Base-by-base conservation (phyloP, 2,113 vertebrate genomes). In the Channa maculata region DNA sequence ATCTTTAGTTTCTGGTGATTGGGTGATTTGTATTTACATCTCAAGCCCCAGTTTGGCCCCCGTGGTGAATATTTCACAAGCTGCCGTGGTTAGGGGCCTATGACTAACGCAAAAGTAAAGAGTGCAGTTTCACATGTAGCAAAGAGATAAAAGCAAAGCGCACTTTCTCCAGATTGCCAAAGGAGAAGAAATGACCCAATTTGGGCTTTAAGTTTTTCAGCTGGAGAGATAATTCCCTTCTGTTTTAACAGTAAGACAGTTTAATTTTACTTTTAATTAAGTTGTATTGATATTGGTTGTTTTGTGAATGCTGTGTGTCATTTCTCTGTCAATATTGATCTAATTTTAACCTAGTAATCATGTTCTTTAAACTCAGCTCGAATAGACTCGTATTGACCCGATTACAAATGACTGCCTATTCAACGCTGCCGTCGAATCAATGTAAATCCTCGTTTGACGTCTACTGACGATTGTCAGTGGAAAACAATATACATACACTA, bases 141-240 rank as follows among this genome's bases (percentile, higher is more conserved):
- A 79, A 79, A 60, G 15, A 86, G 71, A 86, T 79, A 83, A 90
- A 75, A 77, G 65, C 66, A 70, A 71, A 66, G 80, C 48, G 8
- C 63, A 74, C 59, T 71, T 75, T 82, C 71, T 75, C 61, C 68
- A 81, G 63, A 84, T 74, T 65, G 80, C 84, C 86, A 81, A 81
- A 87, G 75, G 80, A 82, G 39, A 51, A 77, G 75, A 65, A 84
- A 77, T 77, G 71, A 85, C 82, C 85, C 71, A 83, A 75, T 80
- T 89, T 79, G 79, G 44, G 34, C 44, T 60, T 61, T 33, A 24
- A 80, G 59, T 84, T 78, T 86, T 84, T 80, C 67, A 77, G 53
- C 71, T 6, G 24, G 14, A 79, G 44, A 83, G 64, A 75, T 80
- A 64, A 83, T 85, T 81, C 49, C 52, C 55, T 45, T 74, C 69